Evolutionary conservation across 2,113 vertebrate species (phyloP).

Genomic region (Rhynchopsitta pachyrhyncha): DNA sequence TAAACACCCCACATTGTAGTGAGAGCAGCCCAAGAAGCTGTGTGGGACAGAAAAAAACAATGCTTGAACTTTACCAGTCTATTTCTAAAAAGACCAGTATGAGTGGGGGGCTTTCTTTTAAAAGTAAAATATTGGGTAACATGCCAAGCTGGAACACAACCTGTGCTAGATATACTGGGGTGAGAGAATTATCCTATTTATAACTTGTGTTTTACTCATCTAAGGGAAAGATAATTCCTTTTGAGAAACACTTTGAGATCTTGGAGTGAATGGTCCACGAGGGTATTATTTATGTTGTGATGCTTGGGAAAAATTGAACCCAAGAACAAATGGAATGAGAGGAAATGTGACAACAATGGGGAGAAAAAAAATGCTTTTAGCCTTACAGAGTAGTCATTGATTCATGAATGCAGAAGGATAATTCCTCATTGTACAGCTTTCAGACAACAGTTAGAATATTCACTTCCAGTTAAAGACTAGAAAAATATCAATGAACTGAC

Average conservation of each 20-base stretch:
- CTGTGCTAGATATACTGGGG: background rate
- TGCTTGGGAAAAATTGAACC: background rate
- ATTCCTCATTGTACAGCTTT: conserved; percentile 38
- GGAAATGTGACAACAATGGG: conserved; percentile 6
- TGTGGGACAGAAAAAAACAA: background rate
- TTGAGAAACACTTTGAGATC: background rate
- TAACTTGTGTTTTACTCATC: background rate
- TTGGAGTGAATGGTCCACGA: background rate
- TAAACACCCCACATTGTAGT: background rate
- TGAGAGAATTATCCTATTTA: background rate
- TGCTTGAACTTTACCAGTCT: background rate
- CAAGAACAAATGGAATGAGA: background rate
- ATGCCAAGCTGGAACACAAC: background rate
- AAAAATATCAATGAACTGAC: conserved; percentile 22
- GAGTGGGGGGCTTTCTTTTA: background rate
- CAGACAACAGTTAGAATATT: conserved; percentile 35
- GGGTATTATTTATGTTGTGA: background rate
- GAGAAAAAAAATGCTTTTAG: conserved; percentile 26
- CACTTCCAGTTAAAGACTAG: conserved; percentile 32
- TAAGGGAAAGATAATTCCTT: background rate
- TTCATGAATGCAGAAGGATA: conserved; percentile 16
- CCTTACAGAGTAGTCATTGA: conserved; percentile 35
- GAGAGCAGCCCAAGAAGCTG: background rate
- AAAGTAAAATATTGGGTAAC: background rate
- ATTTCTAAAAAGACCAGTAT: background rate